A percentile compares a stretch with the other conserved stretches of the same genome.
Conservation (phyloP, 2,113 vertebrate species). For the Empidonax alnorum region DNA sequence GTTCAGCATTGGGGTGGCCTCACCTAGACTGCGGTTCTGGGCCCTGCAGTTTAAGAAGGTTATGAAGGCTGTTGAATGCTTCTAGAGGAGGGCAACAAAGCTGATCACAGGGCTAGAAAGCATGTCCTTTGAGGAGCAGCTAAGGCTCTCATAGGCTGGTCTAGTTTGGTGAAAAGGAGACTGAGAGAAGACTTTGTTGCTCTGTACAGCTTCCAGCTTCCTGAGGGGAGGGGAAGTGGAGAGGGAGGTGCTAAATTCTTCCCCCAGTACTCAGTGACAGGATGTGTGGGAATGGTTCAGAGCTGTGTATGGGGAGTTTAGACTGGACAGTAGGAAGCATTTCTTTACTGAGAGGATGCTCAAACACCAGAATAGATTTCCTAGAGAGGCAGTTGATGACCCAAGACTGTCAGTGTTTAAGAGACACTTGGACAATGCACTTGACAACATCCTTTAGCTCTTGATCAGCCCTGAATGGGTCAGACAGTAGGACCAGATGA, state of each 20-base stretch:
- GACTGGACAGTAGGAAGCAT: neutral
- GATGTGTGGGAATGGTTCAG: neutral
- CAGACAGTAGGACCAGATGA: neutral
- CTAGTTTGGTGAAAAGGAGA: neutral
- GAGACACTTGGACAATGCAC: neutral
- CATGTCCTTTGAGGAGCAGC: neutral
- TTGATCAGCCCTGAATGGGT: neutral
- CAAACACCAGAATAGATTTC: neutral
- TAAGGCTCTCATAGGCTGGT: neutral
- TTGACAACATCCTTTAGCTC: neutral
- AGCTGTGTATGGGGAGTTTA: rapidly evolving
- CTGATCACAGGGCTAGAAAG: neutral
- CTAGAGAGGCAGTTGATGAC: neutral
- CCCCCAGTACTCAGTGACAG: neutral
- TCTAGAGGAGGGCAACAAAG: neutral
- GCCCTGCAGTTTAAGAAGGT: neutral
- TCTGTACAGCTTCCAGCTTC: neutral
- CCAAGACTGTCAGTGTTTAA: neutral
- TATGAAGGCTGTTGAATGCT: neutral
- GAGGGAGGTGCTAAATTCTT: neutral
- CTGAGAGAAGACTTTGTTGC: neutral
- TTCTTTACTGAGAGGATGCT: neutral
- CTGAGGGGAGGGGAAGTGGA: neutral
- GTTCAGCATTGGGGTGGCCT: neutral
- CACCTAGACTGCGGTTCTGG: neutral